Percentiles rank a stretch among this genome's conserved stretches.
Conservation (phyloP, 2,797 vertebrate species). For the Petrocephalus schoutedeni region DNA sequence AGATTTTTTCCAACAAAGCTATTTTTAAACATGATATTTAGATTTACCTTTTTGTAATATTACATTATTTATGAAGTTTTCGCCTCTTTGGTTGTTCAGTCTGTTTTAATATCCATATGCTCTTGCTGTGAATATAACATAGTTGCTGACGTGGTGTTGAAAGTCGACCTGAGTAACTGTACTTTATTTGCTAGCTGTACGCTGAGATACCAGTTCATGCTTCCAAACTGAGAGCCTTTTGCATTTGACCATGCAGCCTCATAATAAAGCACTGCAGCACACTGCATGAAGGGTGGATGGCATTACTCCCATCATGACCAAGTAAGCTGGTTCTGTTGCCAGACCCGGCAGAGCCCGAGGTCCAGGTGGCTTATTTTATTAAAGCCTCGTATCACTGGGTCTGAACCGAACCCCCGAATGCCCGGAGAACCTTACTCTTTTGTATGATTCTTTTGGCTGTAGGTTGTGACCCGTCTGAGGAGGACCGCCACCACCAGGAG, state of each 20-base stretch:
- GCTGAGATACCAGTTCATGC: background rate
- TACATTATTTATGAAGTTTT: background rate
- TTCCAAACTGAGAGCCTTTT: background rate
- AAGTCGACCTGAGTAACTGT: background rate
- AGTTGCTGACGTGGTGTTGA: background rate
- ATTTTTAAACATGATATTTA: background rate
- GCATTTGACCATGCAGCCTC: background rate
- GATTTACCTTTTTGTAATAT: background rate
- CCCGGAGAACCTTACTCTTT: background rate
- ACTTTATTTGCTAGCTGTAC: background rate
- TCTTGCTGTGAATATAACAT: background rate
- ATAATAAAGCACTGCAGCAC: background rate
- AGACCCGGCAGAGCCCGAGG: background rate
- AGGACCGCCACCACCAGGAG: constrained; percentile 49
- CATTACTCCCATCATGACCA: background rate
- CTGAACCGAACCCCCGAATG: background rate
- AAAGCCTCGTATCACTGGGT: background rate
- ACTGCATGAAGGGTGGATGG: background rate
- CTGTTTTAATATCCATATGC: background rate
- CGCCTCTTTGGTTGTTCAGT: background rate
- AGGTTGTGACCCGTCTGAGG: constrained; percentile 56
- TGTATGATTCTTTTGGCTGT: background rate
- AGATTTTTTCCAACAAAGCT: background rate
- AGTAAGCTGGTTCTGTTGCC: background rate
- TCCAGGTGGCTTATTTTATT: background rate